phyloP scores from a whole-genome alignment of 64 coral and sea anemone species.

The Montipora sp. region DNA sequence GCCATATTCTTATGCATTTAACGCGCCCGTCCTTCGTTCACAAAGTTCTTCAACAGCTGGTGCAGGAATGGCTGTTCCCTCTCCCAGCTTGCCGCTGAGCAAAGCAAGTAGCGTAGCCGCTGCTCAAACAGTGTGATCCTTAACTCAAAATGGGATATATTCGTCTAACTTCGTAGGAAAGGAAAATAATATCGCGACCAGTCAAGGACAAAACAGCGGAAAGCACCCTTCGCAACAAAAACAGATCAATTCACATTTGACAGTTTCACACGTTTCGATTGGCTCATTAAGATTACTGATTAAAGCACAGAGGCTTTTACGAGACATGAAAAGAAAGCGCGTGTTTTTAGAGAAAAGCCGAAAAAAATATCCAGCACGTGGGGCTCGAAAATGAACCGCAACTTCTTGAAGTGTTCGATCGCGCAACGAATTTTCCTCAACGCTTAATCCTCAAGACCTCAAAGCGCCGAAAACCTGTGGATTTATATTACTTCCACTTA shows the following conservation, averaged over 20 bases:
- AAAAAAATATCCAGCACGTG: not conserved
- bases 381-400: not conserved
- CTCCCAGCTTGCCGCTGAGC: constrained; percentile 31
- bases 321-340: not conserved
- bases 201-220: not conserved
- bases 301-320: not conserved
- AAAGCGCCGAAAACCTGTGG: not conserved
- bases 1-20: constrained; percentile 27
- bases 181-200: not conserved
- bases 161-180: not conserved
- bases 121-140: constrained; percentile 2
- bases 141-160: not conserved
- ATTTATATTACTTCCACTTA: constrained; percentile 48
- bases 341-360: not conserved
- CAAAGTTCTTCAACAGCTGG: constrained; percentile 55
- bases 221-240: not conserved
- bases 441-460: not conserved
- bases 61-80: not conserved
- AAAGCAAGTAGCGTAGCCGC: constrained; percentile 31
- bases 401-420: not conserved
- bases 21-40: constrained; percentile 35
- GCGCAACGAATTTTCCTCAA: not conserved
- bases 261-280: constrained; percentile 38
- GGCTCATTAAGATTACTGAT: constrained; percentile 34
- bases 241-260: constrained; percentile 45